Conservation (phyloP, 2,797 vertebrate genomes). For the Rhadinocentrus ornatus region DNA sequence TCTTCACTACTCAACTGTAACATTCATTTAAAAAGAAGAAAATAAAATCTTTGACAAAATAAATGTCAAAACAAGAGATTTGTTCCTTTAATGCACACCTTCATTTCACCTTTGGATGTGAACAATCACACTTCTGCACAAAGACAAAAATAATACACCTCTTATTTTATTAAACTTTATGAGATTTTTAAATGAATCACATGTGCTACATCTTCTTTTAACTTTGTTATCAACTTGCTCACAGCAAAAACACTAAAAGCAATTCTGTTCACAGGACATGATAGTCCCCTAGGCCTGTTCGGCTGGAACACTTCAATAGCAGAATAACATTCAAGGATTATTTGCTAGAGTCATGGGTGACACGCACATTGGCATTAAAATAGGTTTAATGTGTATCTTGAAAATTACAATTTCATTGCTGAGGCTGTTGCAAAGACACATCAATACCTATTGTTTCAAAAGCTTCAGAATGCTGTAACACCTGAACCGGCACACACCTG, state of each 20-base stretch:
- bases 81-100: not conserved
- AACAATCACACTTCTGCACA: conserved; percentile 6
- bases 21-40: too few species aligned
- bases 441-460: conserved; percentile 33
- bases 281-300: conserved; percentile 54
- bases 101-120: not conserved
- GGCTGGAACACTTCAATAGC: conserved; percentile 39
- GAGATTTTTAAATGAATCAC: conserved; percentile 38
- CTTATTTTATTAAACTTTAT: conserved; percentile 39
- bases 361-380: conserved; percentile 46
- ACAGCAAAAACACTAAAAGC: conserved; percentile 45
- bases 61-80: too few species aligned
- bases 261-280: conserved; percentile 46
- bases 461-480: conserved; percentile 10
- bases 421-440: conserved; percentile 34
- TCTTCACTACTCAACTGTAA: too few species aligned
- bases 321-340: conserved; percentile 44
- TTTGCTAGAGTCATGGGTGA: conserved; percentile 25
- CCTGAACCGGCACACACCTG: conserved; percentile 44
- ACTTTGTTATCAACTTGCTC: conserved; percentile 40
- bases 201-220: conserved; percentile 18
- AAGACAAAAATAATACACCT: conserved; percentile 18
- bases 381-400: conserved; percentile 31
- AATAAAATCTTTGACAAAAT: too few species aligned
- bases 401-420: conserved; percentile 49